Base-by-base conservation (phyloP, 2,797 vertebrate species). In the Gambusia yucatana region DNA sequence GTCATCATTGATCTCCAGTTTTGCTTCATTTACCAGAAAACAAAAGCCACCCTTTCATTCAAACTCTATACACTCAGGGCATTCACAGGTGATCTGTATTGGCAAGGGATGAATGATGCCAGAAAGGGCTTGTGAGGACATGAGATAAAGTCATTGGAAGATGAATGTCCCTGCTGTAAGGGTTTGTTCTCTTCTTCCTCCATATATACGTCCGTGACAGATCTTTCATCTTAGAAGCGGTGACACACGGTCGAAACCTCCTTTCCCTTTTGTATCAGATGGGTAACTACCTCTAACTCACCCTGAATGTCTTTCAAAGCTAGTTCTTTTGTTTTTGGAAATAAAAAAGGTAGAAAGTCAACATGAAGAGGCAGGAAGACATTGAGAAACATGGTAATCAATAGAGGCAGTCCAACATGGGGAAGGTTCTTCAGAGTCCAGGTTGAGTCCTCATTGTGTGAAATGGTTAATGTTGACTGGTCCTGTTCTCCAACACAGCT, bases 341-440 rank as follows among this genome's bases (percentile, higher is more conserved):
- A 92, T 91, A 82, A 93, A 61, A 94, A 94, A 90, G 87, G 75
- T 77, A 87, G 90, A 89, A 81, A 20, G 73, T 84, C 75, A 69
- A 79, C 79, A 70, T 22, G 81, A 77, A 73, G 67, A 82, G 76
- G 77, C 59, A 39, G 71, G 17, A 76, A 86, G 87, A 82, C 85
- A 83, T 89, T 92, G 89, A 95, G 92, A 93, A 89, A 93, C 84
- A 89, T 30, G 69, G 84, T 76, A 88, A 95, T 95, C 95, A 91
- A 95, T 95, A 89, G 87, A 87, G 86, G 90, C 77, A 84, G 89
- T 92, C 87, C 71, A 86, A 84, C 83, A 84, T 2, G 61, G 76
- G 84, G 90, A 90, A 87, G 87, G 81, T 73, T 88, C 88, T 74
- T 84, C 82, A 83, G 82, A 82, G 80, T 82, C 78, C 72, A 76